These are phyloP conservation scores for Protaetia brevitarsis DNA, from an alignment of 1,140 invertebrate species.

Conservation along the genomic window DNA sequence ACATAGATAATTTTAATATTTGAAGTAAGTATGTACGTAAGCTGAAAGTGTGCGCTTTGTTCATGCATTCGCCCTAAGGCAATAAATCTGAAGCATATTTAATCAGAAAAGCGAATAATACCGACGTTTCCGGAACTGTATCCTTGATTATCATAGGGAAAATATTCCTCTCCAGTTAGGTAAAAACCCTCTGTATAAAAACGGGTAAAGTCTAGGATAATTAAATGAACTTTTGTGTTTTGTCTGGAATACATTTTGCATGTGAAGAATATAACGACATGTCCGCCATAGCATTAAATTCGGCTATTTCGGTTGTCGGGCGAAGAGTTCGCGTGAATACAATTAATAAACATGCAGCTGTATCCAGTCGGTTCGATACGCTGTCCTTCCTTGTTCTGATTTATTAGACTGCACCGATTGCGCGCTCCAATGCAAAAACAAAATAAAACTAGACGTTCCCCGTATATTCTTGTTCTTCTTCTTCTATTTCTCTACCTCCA, in stretches of 20 bases:
- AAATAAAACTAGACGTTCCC: slow-evolving; percentile 28
- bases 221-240: slow-evolving; percentile 2
- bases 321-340: slow-evolving; percentile 37
- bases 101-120: no score
- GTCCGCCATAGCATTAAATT: slow-evolving; percentile 12
- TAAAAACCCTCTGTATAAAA: neutral
- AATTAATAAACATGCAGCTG: slow-evolving; percentile 39
- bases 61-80: no score
- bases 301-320: slow-evolving; percentile 20
- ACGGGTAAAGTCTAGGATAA: neutral
- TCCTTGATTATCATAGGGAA: no score
- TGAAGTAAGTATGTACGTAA: no score
- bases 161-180: neutral
- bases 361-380: slow-evolving; percentile 19
- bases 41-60: no score
- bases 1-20: no score
- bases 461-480: slow-evolving; percentile 15
- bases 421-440: slow-evolving; percentile 32
- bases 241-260: slow-evolving; percentile 15
- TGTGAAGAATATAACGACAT: slow-evolving; percentile 1
- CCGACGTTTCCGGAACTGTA: no score
- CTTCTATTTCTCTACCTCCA: slow-evolving; percentile 2
- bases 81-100: no score
- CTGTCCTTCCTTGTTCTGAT: slow-evolving; percentile 37
- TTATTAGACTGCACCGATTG: slow-evolving; percentile 41